A percentile compares a stretch with the other conserved stretches of the same genome.
Conservation (phyloP, 2,888 invertebrate genomes). For the Trilocha varians region DNA sequence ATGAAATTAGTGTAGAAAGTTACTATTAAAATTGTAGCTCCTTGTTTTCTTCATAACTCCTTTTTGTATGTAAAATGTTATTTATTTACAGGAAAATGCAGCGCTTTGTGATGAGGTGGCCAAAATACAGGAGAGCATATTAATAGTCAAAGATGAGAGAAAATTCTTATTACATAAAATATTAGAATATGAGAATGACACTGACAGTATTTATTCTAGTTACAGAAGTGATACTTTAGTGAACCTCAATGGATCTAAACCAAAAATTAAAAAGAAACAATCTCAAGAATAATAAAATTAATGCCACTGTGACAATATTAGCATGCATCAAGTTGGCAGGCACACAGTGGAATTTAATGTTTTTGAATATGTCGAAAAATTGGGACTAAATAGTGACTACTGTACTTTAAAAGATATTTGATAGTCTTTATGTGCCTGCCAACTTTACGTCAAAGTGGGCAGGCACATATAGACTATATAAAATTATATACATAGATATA, state of each 20-base stretch:
- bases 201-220: conserved; percentile 31
- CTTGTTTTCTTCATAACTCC: neutral
- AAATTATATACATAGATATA: too few species aligned
- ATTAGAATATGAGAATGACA: conserved; percentile 76
- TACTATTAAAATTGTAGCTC: neutral
- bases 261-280: conserved; percentile 43
- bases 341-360: too few species aligned
- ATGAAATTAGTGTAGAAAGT: neutral
- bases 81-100: conserved; percentile 79
- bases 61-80: neutral
- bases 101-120: conserved; percentile 92
- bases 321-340: too few species aligned
- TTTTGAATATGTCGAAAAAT: too few species aligned
- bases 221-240: conserved; percentile 30
- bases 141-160: conserved; percentile 86
- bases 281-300: conserved; percentile 45
- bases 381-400: too few species aligned
- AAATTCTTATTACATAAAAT: conserved; percentile 85
- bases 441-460: too few species aligned
- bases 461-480: too few species aligned
- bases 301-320: too few species aligned
- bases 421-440: too few species aligned
- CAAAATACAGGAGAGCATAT: conserved; percentile 85
- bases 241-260: conserved; percentile 39
- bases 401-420: too few species aligned